Base-by-base conservation (phyloP, 2,113 vertebrate genomes). In the Dendrocopos noguchii region DNA sequence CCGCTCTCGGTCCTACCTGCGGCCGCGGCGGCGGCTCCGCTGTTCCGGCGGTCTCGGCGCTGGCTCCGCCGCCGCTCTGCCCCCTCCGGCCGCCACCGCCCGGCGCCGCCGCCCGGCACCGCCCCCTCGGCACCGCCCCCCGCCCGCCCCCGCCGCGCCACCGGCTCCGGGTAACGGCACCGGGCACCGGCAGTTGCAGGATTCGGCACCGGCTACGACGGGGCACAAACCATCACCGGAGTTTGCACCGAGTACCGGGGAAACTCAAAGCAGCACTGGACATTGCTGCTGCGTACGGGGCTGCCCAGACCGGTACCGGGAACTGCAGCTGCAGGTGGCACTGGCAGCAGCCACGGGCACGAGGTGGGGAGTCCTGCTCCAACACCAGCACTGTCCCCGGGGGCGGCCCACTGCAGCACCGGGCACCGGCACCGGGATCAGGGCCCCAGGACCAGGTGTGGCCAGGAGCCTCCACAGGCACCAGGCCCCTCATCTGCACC, bases 371-470 rank as follows among this genome's bases (percentile, higher is more conserved):
- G 21, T 27, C 34, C 50, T 29, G 2, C 42, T 11, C 14, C 52
- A 12, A 6, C 64, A n/a, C 18, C 12, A 22, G 42, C 44, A 34
- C 44, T 31, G 47, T n/a, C 57, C 12, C 10, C 1, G 57, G 22
- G 31, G 74, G 21, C 11, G 36, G 27, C n/a, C 46, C 31, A 27
- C 55, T 1, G 6, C n/a, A 12, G 42, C 28, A 29, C n/a, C 6
- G 5, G 42, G 11, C 46, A 15, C 19, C 1, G 33, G 16, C 44
- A 12, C 24, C 1, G 28, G 61, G 20, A 33, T 22, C 33, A 12
- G 28, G 22, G 4, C 36, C n/a, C 25, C 0, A 2, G 31, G 25
- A 31, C 59, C 39, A 12, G 65, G 28, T 24, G 5, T 3, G 1
- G 46, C 12, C 3, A 1, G n/a, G 28, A 64, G 9, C 27, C 15